Conservation (phyloP, 2,113 vertebrate species). For the Brachyistius frenatus region DNA sequence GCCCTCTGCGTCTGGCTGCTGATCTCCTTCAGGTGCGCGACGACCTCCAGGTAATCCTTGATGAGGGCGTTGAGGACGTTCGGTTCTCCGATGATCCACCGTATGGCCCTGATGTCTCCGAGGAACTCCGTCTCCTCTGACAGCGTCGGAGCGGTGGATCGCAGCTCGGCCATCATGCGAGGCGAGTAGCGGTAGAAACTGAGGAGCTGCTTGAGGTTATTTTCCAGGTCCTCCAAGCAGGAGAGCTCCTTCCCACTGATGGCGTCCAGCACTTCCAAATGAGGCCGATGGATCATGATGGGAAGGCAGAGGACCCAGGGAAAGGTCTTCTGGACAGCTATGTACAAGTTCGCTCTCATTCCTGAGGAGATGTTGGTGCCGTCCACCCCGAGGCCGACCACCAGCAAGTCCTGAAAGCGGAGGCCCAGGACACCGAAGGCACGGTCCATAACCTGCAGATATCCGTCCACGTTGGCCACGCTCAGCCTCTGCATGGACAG, state of each 20-base stretch:
- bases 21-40: slow-evolving; percentile 94
- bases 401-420: slow-evolving; percentile 90
- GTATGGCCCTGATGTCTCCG: slow-evolving; percentile 92
- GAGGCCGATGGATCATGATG: slow-evolving; percentile 94
- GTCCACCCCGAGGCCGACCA: slow-evolving; percentile 91
- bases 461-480: slow-evolving; percentile 90
- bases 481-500: slow-evolving; percentile 92
- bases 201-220: slow-evolving; percentile 95
- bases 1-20: slow-evolving; percentile 94
- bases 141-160: slow-evolving; percentile 90
- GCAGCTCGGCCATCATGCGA: slow-evolving; percentile 92
- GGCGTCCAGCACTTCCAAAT: slow-evolving; percentile 93
- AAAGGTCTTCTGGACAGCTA: slow-evolving; percentile 92
- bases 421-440: slow-evolving; percentile 91
- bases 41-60: slow-evolving; percentile 96
- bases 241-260: slow-evolving; percentile 96
- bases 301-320: slow-evolving; percentile 96
- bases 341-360: slow-evolving; percentile 90
- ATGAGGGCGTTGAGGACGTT: slow-evolving; percentile 96
- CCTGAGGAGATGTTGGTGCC: slow-evolving; percentile 91
- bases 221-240: slow-evolving; percentile 95
- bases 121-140: slow-evolving; percentile 95
- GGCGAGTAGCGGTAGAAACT: slow-evolving; percentile 97
- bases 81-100: slow-evolving; percentile 97
- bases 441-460: slow-evolving; percentile 92